Percentiles rank a stretch among this genome's conserved stretches.
Conservation (phyloP, 2,888 invertebrate genomes). For the Hecatera dysodea region DNA sequence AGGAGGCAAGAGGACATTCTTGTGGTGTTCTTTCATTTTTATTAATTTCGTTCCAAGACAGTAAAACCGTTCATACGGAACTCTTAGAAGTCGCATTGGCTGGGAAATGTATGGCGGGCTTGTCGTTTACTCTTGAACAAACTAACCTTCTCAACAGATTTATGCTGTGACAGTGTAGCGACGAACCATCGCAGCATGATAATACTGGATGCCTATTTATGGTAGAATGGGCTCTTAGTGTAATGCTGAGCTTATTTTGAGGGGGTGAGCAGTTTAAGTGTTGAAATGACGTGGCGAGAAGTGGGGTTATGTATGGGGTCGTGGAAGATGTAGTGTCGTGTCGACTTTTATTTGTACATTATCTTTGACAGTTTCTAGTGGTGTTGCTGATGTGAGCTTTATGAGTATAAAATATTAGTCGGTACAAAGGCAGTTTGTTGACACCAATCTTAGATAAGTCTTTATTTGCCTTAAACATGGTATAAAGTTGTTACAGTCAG, state of each 20-base stretch:
- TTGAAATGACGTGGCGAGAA: constrained; percentile 17
- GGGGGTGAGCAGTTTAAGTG: constrained; percentile 39
- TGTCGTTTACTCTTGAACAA: neutral
- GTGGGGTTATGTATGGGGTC: neutral
- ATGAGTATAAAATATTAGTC: too few species aligned
- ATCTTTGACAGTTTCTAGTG: neutral
- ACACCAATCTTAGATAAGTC: too few species aligned
- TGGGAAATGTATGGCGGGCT: too few species aligned
- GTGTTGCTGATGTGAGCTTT: neutral
- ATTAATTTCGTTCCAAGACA: too few species aligned
- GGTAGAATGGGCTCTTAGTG: constrained; percentile 59
- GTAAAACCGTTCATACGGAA: too few species aligned
- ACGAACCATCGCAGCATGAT: constrained; percentile 59
- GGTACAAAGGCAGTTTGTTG: too few species aligned
- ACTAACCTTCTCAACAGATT: constrained; percentile 19
- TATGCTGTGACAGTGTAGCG: neutral
- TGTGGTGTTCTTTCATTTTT: too few species aligned
- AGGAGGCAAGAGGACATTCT: too few species aligned
- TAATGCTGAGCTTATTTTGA: constrained; percentile 60
- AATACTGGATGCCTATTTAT: constrained; percentile 58
- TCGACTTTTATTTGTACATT: neutral
- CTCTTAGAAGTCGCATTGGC: too few species aligned
- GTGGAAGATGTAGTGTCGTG: neutral
- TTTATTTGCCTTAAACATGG: too few species aligned
- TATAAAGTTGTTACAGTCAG: too few species aligned